Conservation (phyloP, 2,888 invertebrate species). For the Pseudeuparius sepicola region DNA sequence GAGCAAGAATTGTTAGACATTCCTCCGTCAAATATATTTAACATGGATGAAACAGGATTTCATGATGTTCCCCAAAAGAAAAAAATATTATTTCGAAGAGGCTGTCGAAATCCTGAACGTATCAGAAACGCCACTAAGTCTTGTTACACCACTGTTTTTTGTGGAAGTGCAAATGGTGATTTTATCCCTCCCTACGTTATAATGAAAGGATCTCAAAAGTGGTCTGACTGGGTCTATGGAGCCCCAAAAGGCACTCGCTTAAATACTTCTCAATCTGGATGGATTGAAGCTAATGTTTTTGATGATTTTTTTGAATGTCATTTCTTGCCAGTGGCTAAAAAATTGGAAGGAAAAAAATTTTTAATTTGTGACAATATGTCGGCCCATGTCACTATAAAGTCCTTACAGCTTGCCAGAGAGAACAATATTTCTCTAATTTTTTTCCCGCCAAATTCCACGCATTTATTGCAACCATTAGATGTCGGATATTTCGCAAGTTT, state of each 20-base stretch:
- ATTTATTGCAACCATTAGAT: conserved; percentile 9
- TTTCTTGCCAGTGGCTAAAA: conserved; percentile 4
- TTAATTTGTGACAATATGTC: conserved; percentile 3
- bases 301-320: conserved; percentile 11
- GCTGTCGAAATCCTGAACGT: conserved; percentile 22
- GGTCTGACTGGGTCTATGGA: conserved; percentile 23
- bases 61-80: conserved; percentile 23
- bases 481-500: conserved; percentile 9
- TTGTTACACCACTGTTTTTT: conserved; percentile 23
- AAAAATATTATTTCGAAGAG: conserved; percentile 19
- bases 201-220: conserved; percentile 23
- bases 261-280: conserved; percentile 7
- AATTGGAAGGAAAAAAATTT: not conserved
- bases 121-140: conserved; percentile 25
- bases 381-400: conserved; percentile 4
- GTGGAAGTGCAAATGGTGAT: conserved; percentile 22
- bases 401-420: conserved; percentile 8
- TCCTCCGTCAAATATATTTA: conserved; percentile 19
- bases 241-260: conserved; percentile 21
- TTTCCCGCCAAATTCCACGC: conserved; percentile 9
- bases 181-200: conserved; percentile 22
- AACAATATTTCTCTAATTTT: conserved; percentile 7
- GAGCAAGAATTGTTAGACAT: conserved; percentile 12
- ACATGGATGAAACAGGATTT: conserved; percentile 23
- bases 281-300: conserved; percentile 10